A percentile compares a stretch with the other conserved stretches of the same genome.
phyloP scores from a whole-genome alignment of 2,113 vertebrate genomes.

The Erinaceus europaeus region DNA sequence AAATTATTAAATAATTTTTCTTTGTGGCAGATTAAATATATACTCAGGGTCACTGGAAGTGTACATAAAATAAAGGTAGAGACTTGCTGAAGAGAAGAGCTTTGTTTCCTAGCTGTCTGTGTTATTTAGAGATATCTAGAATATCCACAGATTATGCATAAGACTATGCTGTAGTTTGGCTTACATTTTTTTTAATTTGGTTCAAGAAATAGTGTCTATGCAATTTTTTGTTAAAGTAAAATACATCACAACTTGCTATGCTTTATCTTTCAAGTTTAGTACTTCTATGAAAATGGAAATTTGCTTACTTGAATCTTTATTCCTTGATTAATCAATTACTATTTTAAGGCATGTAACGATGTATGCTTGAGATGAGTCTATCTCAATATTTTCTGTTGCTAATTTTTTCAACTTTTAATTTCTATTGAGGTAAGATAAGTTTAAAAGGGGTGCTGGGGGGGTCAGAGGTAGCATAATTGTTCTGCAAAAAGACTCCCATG shows the following conservation, averaged over 20 bases:
- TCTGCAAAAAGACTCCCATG: too few relatives aligned
- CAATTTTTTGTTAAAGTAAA: slow-evolving; percentile 1
- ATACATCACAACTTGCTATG: neutral
- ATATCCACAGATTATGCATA: neutral
- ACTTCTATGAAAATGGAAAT: slow-evolving; percentile 14
- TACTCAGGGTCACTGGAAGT: neutral
- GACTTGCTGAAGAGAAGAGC: neutral
- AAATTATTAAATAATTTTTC: neutral
- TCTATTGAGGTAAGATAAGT: too few relatives aligned
- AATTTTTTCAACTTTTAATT: too few relatives aligned
- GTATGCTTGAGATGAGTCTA: neutral
- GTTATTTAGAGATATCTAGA: neutral
- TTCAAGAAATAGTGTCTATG: neutral
- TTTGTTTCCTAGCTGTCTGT: slow-evolving; percentile 20
- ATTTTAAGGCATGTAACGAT: neutral
- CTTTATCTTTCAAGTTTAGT: neutral
- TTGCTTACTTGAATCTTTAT: neutral
- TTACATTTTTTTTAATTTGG: neutral
- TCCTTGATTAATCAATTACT: neutral
- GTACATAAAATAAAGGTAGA: neutral
- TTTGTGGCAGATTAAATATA: neutral
- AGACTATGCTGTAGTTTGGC: neutral
- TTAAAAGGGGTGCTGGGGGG: too few relatives aligned
- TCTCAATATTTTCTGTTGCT: slow-evolving; percentile 2
- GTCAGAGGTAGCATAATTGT: too few relatives aligned